phyloP scores from a whole-genome alignment of 2,888 invertebrate species.

The Colletes collaris region DNA sequence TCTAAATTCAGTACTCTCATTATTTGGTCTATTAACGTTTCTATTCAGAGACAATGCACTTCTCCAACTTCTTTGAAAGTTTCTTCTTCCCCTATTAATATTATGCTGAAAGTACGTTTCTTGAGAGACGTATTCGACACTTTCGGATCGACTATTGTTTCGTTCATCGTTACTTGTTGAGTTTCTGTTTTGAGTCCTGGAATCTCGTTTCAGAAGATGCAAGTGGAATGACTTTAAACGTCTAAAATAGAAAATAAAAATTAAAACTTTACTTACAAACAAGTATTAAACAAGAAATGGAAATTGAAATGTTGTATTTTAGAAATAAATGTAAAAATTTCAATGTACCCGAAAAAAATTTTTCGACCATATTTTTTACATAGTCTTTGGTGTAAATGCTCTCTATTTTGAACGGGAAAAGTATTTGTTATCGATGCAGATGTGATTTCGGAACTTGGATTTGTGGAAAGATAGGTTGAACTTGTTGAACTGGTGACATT shows the following conservation, averaged over 20 bases:
- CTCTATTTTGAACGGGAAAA: neutral
- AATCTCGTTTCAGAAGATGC: neutral
- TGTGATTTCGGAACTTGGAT: slow-evolving; percentile 1
- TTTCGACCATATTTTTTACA: slow-evolving; percentile 13
- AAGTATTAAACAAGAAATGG: neutral
- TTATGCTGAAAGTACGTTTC: slow-evolving; percentile 20
- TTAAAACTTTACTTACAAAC: neutral
- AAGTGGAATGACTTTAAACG: neutral
- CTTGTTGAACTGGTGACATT: neutral
- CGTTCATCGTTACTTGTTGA: slow-evolving; percentile 48
- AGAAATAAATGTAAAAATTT: slow-evolving; percentile 6
- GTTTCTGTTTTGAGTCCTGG: slow-evolving; percentile 62
- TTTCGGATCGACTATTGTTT: slow-evolving; percentile 21
- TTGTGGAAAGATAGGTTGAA: neutral
- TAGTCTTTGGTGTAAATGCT: neutral
- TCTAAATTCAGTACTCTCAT: slow-evolving; percentile 17
- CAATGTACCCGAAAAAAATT: neutral
- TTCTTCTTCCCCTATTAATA: slow-evolving; percentile 2
- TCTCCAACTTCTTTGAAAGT: slow-evolving; percentile 24
- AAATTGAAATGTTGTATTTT: neutral
- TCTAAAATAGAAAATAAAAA: slow-evolving; percentile 4
- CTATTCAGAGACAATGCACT: slow-evolving; percentile 6
- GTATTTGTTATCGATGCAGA: neutral
- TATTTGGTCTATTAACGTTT: slow-evolving; percentile 16
- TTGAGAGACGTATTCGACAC: slow-evolving; percentile 14